These are phyloP conservation scores for Onychomys leucogaster DNA, from an alignment of 2,797 vertebrate species.

Conservation along the genomic window DNA sequence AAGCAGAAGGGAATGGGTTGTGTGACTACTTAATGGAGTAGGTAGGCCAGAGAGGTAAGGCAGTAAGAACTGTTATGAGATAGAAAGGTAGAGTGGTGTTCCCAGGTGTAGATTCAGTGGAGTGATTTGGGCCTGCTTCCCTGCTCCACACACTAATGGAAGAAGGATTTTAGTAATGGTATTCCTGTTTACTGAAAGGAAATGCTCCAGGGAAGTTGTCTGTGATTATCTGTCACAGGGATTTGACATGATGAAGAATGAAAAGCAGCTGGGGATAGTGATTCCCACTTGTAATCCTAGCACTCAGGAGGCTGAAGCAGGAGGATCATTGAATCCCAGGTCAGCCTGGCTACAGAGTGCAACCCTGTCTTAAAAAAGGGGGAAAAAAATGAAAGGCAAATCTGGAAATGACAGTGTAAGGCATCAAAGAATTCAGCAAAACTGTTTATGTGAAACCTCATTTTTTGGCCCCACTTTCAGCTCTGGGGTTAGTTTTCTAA, in stretches of 20 bases:
- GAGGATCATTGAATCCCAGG: not conserved
- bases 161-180: slow-evolving; percentile 5
- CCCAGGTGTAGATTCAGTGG: not conserved
- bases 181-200: slow-evolving; percentile 47
- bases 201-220: slow-evolving; percentile 28
- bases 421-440: not conserved
- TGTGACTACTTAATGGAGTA: not conserved
- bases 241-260: not conserved
- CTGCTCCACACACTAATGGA: not conserved
- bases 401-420: slow-evolving; percentile 21
- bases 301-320: not conserved
- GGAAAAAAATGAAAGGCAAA: not conserved
- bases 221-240: not conserved
- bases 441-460: slow-evolving; percentile 1
- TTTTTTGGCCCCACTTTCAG: slow-evolving; percentile 38
- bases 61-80: not conserved
- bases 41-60: not conserved
- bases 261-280: not conserved
- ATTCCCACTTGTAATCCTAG: no score
- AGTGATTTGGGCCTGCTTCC: not conserved
- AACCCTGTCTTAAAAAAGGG: not conserved
- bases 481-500: slow-evolving; percentile 23
- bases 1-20: slow-evolving; percentile 17
- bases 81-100: not conserved
- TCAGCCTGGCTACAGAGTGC: not conserved